phyloP scores from a whole-genome alignment of 1,140 invertebrate species.

The Coelopa frigida region DNA sequence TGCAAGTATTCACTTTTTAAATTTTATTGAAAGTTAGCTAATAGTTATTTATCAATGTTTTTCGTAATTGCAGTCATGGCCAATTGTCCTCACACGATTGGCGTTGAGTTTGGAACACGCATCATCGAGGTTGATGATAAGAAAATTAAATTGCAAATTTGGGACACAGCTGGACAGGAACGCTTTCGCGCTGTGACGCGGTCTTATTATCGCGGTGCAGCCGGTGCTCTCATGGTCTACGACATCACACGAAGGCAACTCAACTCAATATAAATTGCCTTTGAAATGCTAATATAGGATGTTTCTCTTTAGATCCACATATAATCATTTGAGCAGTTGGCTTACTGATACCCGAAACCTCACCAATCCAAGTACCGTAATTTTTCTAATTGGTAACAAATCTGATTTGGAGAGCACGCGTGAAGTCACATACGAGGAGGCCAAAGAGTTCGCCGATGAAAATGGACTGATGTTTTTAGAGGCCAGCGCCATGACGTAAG shows the following conservation, averaged over 20 bases:
- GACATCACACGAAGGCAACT: conserved; percentile 84
- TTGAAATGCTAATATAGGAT: neutral
- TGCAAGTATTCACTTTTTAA: conserved; percentile 82
- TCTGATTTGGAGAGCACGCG: conserved; percentile 95
- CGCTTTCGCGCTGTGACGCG: conserved; percentile 93
- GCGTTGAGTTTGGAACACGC: conserved; percentile 96
- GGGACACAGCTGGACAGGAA: conserved; percentile 92
- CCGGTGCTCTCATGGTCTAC: conserved; percentile 98
- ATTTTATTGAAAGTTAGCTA: neutral
- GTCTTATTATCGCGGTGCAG: conserved; percentile 98
- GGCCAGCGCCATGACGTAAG: conserved; percentile 99
- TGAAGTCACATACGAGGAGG: conserved; percentile 99
- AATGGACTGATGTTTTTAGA: conserved; percentile 99
- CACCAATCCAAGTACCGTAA: conserved; percentile 98
- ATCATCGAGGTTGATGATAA: conserved; percentile 99
- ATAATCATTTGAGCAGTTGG: conserved; percentile 99
- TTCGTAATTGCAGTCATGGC: conserved; percentile 82
- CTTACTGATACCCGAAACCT: conserved; percentile 97
- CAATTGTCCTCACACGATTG: conserved; percentile 99
- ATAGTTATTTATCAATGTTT: conserved; percentile 54
- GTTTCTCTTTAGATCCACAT: conserved; percentile 63
- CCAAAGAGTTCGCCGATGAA: conserved; percentile 99
- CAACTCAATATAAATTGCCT: neutral
- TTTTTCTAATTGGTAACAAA: conserved; percentile 99
- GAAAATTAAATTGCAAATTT: conserved; percentile 99